Evolutionary conservation across 2,888 invertebrate genomes (phyloP).

Genomic region (Uropetala carovei): DNA sequence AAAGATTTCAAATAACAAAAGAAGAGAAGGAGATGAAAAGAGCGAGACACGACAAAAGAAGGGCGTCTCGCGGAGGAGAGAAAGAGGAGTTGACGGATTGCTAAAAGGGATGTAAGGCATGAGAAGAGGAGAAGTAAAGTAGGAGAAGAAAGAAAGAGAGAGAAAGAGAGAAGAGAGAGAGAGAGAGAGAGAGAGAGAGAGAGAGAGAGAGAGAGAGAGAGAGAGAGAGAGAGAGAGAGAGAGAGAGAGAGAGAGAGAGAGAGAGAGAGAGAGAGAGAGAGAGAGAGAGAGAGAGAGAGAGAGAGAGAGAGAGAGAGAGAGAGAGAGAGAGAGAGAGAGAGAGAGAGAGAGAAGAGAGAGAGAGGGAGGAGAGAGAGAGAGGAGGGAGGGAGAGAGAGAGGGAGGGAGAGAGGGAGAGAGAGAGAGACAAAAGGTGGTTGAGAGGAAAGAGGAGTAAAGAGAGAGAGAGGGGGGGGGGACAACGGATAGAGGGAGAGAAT

Average conservation of each 20-base stretch:
- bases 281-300: too few species aligned
- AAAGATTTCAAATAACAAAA: not conserved
- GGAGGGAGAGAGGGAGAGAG: not conserved
- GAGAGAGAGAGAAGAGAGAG: not conserved
- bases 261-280: too few species aligned
- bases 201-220: too few species aligned
- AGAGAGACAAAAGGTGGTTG: not conserved
- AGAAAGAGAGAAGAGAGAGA: not conserved
- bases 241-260: too few species aligned
- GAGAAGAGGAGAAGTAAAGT: not conserved
- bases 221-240: too few species aligned
- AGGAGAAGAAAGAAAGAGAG: not conserved
- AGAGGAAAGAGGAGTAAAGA: too few species aligned
- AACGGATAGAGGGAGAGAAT: too few species aligned
- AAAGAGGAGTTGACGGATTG: slow-evolving; percentile 25
- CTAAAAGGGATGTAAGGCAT: not conserved
- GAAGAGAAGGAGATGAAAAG: not conserved
- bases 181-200: not conserved
- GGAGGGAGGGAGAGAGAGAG: not conserved
- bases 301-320: too few species aligned
- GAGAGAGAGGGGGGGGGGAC: too few species aligned
- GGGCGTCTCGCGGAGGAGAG: not conserved
- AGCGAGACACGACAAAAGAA: slow-evolving; percentile 19
- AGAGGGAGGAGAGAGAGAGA: not conserved
- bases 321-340: not conserved